A percentile compares a stretch with the other conserved stretches of the same genome.
Conservation (phyloP, 1,140 invertebrate species). For the Oryzaephilus surinamensis region DNA sequence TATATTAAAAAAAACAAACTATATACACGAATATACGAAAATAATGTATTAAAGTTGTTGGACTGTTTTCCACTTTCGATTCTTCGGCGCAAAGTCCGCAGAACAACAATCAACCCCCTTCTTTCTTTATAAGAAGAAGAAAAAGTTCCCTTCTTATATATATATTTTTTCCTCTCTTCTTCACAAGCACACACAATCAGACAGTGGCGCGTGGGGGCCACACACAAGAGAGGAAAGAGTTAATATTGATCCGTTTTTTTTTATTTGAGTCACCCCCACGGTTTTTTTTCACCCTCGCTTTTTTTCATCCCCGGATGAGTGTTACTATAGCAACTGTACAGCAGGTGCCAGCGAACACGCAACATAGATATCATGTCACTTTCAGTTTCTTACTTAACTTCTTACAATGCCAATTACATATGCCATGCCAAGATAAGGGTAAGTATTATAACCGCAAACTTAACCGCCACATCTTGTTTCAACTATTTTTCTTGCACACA, state of each 20-base stretch:
- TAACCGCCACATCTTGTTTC: too few species aligned
- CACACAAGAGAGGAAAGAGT: too few species aligned
- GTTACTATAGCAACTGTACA: slow-evolving; percentile 33
- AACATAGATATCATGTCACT: slow-evolving; percentile 31
- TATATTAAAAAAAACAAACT: too few species aligned
- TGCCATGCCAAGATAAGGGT: background rate
- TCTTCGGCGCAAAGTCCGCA: background rate
- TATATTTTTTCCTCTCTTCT: too few species aligned
- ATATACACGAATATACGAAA: too few species aligned
- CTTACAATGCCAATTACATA: slow-evolving; percentile 10
- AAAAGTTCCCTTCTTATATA: background rate
- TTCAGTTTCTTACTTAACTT: slow-evolving; percentile 28
- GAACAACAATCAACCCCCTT: background rate
- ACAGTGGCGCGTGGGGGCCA: slow-evolving; percentile 24
- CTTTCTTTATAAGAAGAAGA: slow-evolving; percentile 6
- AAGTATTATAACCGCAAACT: too few species aligned
- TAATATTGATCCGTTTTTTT: slow-evolving; percentile 39
- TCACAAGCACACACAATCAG: slow-evolving; percentile 20
- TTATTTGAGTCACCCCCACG: slow-evolving; percentile 39
- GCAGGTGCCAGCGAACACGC: slow-evolving; percentile 33
- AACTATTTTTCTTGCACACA: too few species aligned
- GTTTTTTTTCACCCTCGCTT: slow-evolving; percentile 36
- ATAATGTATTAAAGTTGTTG: too few species aligned
- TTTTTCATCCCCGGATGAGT: slow-evolving; percentile 33
- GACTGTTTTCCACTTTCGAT: too few species aligned